A percentile compares a stretch with the other conserved stretches of the same genome.
These are phyloP conservation scores for Tetraodon nigroviridis DNA, from an alignment of 2,113 vertebrate species.

Conservation along the genomic window DNA sequence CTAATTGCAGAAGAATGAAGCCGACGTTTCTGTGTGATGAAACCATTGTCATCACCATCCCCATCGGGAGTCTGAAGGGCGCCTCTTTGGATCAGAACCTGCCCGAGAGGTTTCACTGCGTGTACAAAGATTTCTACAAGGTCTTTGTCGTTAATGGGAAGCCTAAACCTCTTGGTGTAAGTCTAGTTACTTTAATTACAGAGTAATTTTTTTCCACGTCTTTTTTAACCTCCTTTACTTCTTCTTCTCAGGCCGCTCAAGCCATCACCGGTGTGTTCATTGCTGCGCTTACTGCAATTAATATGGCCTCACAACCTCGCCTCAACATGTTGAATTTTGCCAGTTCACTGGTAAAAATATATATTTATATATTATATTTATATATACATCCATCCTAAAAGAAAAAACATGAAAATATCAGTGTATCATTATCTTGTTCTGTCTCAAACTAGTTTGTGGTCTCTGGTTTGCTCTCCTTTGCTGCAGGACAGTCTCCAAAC, in stretches of 20 bases:
- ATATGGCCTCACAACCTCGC: fast-evolving
- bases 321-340: background rate
- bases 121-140: conserved; percentile 74
- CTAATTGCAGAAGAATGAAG: conserved; percentile 51
- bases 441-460: conserved; percentile 57
- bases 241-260: conserved; percentile 63
- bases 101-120: conserved; percentile 67
- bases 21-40: conserved; percentile 66
- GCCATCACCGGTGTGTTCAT: conserved; percentile 57
- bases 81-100: conserved; percentile 44
- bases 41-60: conserved; percentile 73
- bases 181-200: conserved; percentile 7
- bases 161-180: conserved; percentile 70
- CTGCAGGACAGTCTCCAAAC: conserved; percentile 59
- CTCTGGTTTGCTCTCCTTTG: conserved; percentile 59
- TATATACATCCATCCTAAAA: background rate
- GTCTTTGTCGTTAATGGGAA: conserved; percentile 60
- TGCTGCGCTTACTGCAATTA: conserved; percentile 40
- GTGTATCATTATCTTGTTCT: background rate
- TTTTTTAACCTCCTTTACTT: background rate
- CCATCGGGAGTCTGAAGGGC: conserved; percentile 45
- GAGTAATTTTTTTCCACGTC: background rate
- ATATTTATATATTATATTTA: background rate
- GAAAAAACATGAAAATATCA: background rate
- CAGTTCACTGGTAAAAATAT: conserved; percentile 58